Percentiles rank a stretch among this genome's conserved stretches.
Conservation (phyloP, 30 jellyfish, hydroid and myxozoan genomes). For the Catostylus mosaicus region DNA sequence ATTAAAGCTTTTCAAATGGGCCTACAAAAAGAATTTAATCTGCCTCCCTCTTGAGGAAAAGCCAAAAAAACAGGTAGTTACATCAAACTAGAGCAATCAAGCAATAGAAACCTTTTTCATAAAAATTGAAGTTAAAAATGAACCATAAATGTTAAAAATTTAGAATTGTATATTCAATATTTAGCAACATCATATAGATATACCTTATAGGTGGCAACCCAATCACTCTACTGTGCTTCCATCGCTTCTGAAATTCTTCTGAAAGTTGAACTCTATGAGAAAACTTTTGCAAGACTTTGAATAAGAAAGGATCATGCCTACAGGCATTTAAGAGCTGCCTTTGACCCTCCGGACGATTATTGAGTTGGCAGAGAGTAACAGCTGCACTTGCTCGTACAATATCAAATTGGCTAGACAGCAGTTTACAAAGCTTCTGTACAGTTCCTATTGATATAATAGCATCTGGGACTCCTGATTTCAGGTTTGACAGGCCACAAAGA, state of each 20-base stretch:
- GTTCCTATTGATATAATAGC: constrained; percentile 74
- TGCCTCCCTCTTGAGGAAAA: too few species aligned
- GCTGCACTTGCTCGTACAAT: constrained; percentile 72
- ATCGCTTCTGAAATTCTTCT: constrained; percentile 47
- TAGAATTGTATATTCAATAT: too few species aligned
- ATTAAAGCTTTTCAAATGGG: too few species aligned
- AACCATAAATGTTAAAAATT: too few species aligned
- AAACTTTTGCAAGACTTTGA: constrained; percentile 55
- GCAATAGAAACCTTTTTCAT: too few species aligned
- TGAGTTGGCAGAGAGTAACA: constrained; percentile 36
- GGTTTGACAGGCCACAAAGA: constrained; percentile 47
- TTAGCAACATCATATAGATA: not conserved
- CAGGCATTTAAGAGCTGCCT: constrained; percentile 60
- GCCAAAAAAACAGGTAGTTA: too few species aligned
- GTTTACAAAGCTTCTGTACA: constrained; percentile 39
- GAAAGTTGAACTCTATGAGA: constrained; percentile 57
- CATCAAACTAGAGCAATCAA: too few species aligned
- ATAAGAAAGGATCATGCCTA: constrained; percentile 58
- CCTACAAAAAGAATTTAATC: too few species aligned
- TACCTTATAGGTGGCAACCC: constrained; percentile 71
- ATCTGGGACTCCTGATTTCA: constrained; percentile 68
- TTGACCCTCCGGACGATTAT: constrained; percentile 57
- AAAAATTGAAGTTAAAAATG: too few species aligned
- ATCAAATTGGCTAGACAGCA: constrained; percentile 44
- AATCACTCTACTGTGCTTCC: constrained; percentile 59